These are phyloP conservation scores for Drosophila helvetica DNA, from an alignment of 2,888 invertebrate species.

Conservation along the genomic window DNA sequence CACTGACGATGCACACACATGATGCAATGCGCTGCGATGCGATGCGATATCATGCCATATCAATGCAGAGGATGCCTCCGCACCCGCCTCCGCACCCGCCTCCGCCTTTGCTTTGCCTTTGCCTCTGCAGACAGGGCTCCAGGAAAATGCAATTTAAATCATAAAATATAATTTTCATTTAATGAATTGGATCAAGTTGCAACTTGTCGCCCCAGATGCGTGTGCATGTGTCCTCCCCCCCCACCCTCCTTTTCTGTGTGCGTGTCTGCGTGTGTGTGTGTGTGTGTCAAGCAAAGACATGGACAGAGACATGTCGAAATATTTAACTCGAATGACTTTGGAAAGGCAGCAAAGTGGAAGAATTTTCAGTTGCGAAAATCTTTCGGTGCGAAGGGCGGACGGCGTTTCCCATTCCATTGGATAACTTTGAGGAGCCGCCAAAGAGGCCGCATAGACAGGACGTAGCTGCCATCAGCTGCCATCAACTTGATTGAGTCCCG, in stretches of 20 bases:
- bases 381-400: conserved; percentile 32
- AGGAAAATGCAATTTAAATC: conserved; percentile 72
- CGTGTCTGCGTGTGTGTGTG: conserved; percentile 4
- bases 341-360: conserved; percentile 65
- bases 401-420: conserved; percentile 14
- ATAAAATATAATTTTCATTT: conserved; percentile 73
- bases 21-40: background rate
- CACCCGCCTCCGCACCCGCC: no score
- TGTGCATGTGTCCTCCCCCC: background rate
- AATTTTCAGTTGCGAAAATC: conserved; percentile 40
- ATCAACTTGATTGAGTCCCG: conserved; percentile 69
- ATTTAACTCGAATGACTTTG: conserved; percentile 62
- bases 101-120: conserved; percentile 5
- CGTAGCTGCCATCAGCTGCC: background rate
- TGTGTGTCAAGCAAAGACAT: conserved; percentile 9
- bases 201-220: conserved; percentile 30
- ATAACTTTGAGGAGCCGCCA: conserved; percentile 4
- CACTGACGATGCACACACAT: background rate
- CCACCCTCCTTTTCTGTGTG: background rate
- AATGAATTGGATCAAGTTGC: conserved; percentile 71
- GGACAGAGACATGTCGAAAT: conserved; percentile 42
- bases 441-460: background rate
- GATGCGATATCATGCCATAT: background rate
- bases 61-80: background rate
- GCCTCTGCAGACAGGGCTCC: conserved; percentile 14